These are phyloP conservation scores for Eristalis pertinax DNA, from an alignment of 2,888 invertebrate species.

Conservation along the genomic window DNA sequence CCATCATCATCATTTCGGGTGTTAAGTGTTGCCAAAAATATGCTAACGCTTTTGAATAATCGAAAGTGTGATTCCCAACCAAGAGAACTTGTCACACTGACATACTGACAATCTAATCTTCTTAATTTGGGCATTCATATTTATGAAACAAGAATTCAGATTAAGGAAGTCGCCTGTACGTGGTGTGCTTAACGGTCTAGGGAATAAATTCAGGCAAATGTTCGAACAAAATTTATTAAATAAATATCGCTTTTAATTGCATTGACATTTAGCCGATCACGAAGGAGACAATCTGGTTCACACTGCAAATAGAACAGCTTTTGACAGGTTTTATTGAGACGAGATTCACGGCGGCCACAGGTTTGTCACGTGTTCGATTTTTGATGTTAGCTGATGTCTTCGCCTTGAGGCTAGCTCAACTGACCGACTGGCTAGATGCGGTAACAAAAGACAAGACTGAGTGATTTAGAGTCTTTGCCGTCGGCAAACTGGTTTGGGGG, in stretches of 20 bases:
- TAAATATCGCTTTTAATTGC: conserved; percentile 6
- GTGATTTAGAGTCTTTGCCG: background rate
- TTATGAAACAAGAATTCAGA: conserved; percentile 2
- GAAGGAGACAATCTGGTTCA: background rate
- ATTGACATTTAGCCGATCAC: conserved; percentile 22
- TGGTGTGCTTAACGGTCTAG: background rate
- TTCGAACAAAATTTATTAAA: background rate
- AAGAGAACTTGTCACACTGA: background rate
- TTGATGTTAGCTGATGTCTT: background rate
- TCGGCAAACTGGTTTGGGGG: background rate
- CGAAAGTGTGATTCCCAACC: too few species aligned
- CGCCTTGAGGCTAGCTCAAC: background rate
- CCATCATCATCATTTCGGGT: conserved; percentile 18
- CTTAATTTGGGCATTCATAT: conserved; percentile 1
- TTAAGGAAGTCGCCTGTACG: conserved; percentile 5
- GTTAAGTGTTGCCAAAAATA: conserved; percentile 39
- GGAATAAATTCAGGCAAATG: background rate
- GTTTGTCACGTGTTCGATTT: background rate
- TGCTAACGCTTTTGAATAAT: background rate
- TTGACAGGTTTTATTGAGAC: background rate
- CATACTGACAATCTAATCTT: background rate
- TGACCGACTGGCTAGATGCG: background rate
- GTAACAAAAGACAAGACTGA: background rate
- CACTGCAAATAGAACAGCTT: background rate
- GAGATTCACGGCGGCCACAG: background rate